Base-by-base conservation (phyloP, 2,797 vertebrate species). In the Molossus molossus region DNA sequence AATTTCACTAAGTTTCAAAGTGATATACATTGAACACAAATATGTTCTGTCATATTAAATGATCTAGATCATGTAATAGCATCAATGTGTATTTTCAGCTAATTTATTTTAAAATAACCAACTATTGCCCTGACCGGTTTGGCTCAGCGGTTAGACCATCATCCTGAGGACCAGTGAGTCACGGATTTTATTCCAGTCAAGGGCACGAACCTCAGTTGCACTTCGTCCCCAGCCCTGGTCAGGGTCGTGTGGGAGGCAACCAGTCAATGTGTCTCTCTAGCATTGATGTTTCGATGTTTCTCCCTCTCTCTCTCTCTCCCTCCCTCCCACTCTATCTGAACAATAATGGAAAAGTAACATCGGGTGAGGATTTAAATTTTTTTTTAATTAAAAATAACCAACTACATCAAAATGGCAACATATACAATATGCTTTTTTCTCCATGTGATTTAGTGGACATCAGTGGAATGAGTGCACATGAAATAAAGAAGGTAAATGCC, bases 41-140 rank as follows among this genome's bases (percentile, higher is more conserved):
- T 65, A 64, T 57, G 9, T 14, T 69, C 9, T 90, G 9, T 67
- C 40, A 88, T 33, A 83, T 25, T 45, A 87, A 86, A 65, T 53
- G 82, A 67, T 67, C 7, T n/a, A 62, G 5, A 73, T 48, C 13
- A 48, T 62, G 3, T 69, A 33, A 91, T 37, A 48, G 14, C 10
- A 73, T 55, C n/a, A 9, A 45, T 91, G 76, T 93, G 18, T 58
- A 72, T 75, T 70, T 87, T 76, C 23, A 91, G 4, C 6, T 57
- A 72, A 92, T 69, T 79, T 75, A 79, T 73, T 84, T 91, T 27
- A 75, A 27, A 40, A 64, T 64, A 64, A 64, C 65, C 65, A 87
- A 91, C 27, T 81, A 79, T 6, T 45, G 3, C 40, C 40, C 40
- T 45, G 40, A 6, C 40, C 40, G 40, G 6, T 45, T 45, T 45